Evolutionary conservation across 1,140 invertebrate genomes (phyloP).

Genomic region (Philotrypesis tridentata): DNA sequence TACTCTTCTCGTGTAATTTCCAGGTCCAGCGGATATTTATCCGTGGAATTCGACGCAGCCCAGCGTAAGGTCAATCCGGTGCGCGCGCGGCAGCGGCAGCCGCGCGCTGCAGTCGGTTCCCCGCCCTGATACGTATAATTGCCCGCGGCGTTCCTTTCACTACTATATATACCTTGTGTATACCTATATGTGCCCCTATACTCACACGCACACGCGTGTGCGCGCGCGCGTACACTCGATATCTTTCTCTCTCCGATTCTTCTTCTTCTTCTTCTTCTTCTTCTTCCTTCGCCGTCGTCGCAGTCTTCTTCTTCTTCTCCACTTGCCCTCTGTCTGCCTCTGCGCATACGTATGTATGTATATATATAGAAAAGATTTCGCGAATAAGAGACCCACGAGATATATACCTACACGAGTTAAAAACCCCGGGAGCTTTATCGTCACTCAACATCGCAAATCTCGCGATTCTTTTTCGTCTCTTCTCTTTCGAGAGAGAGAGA

Average conservation of each 20-base stretch:
- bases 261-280: too few species aligned
- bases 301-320: too few species aligned
- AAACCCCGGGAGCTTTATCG: constrained; percentile 46
- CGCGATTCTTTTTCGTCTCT: neutral
- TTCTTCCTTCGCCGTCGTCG: too few species aligned
- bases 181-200: neutral
- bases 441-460: constrained; percentile 42
- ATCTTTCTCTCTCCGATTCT: constrained; percentile 46
- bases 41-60: constrained; percentile 53
- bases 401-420: constrained; percentile 22
- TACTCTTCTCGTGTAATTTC: neutral
- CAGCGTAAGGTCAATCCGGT: constrained; percentile 65
- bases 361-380: constrained; percentile 32
- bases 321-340: constrained; percentile 23
- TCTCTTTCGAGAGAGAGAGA: too few species aligned
- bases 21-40: constrained; percentile 51
- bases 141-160: constrained; percentile 65
- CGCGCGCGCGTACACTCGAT: constrained; percentile 32
- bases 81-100: neutral
- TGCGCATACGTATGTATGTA: neutral
- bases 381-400: neutral
- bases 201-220: neutral
- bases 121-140: constrained; percentile 65
- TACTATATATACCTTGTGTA: constrained; percentile 51
- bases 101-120: constrained; percentile 45